Evolutionary conservation across 2,888 invertebrate genomes (phyloP), one percentile per base, ranked within the genome.

Genomic region (Falcaria lacertinaria): DNA sequence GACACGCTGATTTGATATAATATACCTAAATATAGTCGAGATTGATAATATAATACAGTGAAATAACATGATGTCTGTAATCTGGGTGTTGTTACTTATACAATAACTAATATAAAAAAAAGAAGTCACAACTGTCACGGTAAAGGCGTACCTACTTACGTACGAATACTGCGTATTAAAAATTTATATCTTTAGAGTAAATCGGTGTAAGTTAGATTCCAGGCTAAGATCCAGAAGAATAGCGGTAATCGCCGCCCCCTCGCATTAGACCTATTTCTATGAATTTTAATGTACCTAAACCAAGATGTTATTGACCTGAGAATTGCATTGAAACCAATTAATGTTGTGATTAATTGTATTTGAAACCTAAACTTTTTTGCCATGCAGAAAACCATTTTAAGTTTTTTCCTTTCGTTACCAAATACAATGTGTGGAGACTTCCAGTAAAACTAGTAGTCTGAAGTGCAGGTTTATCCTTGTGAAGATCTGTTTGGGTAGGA

Each of bases 241-340:
- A 55, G 56, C 54, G 51, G 57, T 62, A 68, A 68, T 63, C 66
- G 50, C 55, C 58, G 75, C 74, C 74, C 72, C 65, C 71, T 58
- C 52, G 66, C 74, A 75, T 74, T 74, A 75, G 69, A 75, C 69
- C 71, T 71, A 72, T 70, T 74, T 73, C 72, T 73, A 76, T 79
- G 74, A 77, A 80, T 81, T 78, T 79, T 77, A 80, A 80, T 77
- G 74, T 50, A 49, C n/a, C n/a, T n/a, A n/a, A n/a, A n/a, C n/a
- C n/a, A 47, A 52, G 56, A 52, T 45, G 49, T 52, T 35, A 34
- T 43, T 38, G 53, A 48, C 49, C 47, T 39, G 43, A 44, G 34
- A 44, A 40, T 28, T 11, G 28, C 8, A 7, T 11, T 28, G 28
- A 11, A 3, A 1, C 11, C 11, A 11, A 11, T 11, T 7, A 7